Conservation (phyloP, 2,113 vertebrate genomes). For the Rhabdomys dilectus region DNA sequence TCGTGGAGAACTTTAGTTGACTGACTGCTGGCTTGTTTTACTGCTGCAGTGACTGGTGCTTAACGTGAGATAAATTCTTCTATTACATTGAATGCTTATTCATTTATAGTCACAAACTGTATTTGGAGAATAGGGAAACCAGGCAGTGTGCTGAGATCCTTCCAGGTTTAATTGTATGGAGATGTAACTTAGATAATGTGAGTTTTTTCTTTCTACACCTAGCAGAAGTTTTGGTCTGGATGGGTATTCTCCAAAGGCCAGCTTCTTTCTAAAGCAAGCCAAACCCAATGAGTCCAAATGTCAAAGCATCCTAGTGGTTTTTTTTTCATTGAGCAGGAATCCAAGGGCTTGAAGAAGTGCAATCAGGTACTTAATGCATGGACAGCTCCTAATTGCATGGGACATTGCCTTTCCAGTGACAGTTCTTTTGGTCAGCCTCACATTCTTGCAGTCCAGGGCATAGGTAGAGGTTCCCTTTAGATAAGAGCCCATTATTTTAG, state of each 20-base stretch:
- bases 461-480: not conserved
- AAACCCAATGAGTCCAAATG: not conserved
- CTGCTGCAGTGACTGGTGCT: not conserved
- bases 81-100: not conserved
- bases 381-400: not conserved
- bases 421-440: not conserved
- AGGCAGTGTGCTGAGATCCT: not conserved
- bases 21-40: slow-evolving; percentile 20
- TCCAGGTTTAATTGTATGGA: not conserved
- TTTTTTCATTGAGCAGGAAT: not conserved
- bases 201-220: not conserved
- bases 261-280: not conserved
- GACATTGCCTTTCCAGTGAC: not conserved
- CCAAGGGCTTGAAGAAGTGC: not conserved
- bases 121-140: not conserved
- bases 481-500: not conserved
- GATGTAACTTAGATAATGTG: not conserved
- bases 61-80: slow-evolving; percentile 25
- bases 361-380: too few relatives aligned
- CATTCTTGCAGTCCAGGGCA: not conserved
- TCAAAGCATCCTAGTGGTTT: not conserved
- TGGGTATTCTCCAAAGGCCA: not conserved
- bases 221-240: not conserved
- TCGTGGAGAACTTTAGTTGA: slow-evolving; percentile 3
- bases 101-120: slow-evolving; percentile 11